phyloP scores from a whole-genome alignment of 2,113 vertebrate genomes.

The Motacilla tschutschensis region DNA sequence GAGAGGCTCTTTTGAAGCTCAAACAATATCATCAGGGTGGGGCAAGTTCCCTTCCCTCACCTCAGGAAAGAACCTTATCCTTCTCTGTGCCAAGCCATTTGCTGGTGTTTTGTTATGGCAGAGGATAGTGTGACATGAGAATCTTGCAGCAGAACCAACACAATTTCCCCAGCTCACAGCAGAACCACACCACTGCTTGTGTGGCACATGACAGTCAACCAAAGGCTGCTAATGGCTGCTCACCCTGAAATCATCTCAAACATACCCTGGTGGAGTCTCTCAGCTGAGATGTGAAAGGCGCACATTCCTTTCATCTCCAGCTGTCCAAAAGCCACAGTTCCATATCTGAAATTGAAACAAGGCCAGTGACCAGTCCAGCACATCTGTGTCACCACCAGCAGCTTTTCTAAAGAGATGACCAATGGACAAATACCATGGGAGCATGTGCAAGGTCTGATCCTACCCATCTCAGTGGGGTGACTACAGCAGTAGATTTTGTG shows the following conservation, averaged over 20 bases:
- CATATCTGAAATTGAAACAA: not conserved
- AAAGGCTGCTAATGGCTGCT: not conserved
- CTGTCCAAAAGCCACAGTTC: not conserved
- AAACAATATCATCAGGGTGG: not conserved
- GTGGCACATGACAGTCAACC: not conserved
- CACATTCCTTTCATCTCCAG: not conserved
- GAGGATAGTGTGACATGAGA: not conserved
- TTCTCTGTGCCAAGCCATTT: not conserved
- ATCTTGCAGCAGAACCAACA: not conserved
- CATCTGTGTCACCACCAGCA: not conserved
- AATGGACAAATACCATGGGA: not conserved
- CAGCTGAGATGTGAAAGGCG: not conserved
- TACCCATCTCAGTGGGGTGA: not conserved
- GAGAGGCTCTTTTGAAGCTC: not conserved
- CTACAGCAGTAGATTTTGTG: not conserved
- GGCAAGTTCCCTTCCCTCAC: conserved; percentile 1
- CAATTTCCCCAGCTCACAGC: not conserved
- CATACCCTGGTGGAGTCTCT: not conserved
- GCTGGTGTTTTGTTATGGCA: not conserved
- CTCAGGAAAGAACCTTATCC: not conserved
- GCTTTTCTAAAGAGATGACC: not conserved
- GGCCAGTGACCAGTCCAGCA: not conserved
- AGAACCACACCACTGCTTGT: not conserved
- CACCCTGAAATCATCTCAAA: not conserved
- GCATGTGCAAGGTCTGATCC: not conserved